Conservation (phyloP, 2,888 invertebrate genomes). For the Dendrolimus houi region DNA sequence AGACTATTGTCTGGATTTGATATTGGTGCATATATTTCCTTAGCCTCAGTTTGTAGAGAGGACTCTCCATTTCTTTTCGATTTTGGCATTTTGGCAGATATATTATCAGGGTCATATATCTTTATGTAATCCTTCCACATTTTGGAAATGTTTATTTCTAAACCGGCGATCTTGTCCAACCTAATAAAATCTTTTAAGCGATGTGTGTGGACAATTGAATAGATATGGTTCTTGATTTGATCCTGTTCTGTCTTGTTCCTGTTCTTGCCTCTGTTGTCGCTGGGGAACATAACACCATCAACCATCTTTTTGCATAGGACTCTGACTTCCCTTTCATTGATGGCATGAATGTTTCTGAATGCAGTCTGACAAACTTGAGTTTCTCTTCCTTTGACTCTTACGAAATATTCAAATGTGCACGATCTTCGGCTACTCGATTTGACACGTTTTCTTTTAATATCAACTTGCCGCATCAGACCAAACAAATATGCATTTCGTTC, state of each 20-base stretch:
- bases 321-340: constrained; percentile 74
- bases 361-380: constrained; percentile 76
- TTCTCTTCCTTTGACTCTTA: constrained; percentile 71
- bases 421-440: constrained; percentile 71
- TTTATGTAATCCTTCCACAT: constrained; percentile 78
- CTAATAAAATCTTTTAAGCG: constrained; percentile 70
- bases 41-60: constrained; percentile 29
- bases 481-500: constrained; percentile 77
- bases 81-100: constrained; percentile 64
- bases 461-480: constrained; percentile 75
- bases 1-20: constrained; percentile 63
- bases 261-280: constrained; percentile 74
- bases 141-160: constrained; percentile 75
- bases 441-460: constrained; percentile 74
- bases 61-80: constrained; percentile 57
- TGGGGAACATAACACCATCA: constrained; percentile 75
- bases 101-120: constrained; percentile 70
- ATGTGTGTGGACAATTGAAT: constrained; percentile 70
- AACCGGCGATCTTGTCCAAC: constrained; percentile 70
- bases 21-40: constrained; percentile 50
- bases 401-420: constrained; percentile 75
- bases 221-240: constrained; percentile 73
- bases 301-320: constrained; percentile 77
- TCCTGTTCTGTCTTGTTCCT: constrained; percentile 39
- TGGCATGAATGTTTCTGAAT: constrained; percentile 76